phyloP scores from a whole-genome alignment of 2,113 vertebrate genomes.

The Microcebus griseorufus region DNA sequence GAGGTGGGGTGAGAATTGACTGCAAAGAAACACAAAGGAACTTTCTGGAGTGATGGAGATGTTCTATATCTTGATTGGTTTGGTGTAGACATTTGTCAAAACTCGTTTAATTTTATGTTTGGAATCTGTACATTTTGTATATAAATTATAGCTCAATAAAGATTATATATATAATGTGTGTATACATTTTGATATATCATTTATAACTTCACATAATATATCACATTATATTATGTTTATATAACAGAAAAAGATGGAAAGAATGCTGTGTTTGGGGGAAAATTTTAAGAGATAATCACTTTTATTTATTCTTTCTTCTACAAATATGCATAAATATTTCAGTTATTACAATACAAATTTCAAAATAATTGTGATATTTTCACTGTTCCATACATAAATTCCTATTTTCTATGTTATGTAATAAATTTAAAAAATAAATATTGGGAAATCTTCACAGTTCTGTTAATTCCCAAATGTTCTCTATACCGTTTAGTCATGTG shows the following conservation, averaged over 20 bases:
- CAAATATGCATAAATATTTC: not conserved
- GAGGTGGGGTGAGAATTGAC: not conserved
- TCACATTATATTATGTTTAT: not conserved
- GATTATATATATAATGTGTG: not conserved
- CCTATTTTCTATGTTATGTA: not conserved
- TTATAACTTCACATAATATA: not conserved
- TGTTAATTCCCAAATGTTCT: not conserved
- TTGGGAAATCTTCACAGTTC: not conserved
- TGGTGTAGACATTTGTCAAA: not conserved
- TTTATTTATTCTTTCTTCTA: not conserved
- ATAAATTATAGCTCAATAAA: not conserved
- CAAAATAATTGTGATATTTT: not conserved
- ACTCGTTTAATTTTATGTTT: not conserved
- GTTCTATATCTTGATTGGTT: not conserved
- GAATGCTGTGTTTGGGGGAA: not conserved
- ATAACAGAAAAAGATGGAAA: not conserved
- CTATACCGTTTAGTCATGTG: not conserved
- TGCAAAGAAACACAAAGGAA: not conserved
- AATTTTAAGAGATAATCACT: not conserved
- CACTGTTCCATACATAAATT: not conserved
- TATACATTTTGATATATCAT: not conserved
- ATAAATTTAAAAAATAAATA: not conserved
- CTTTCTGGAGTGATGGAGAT: not conserved
- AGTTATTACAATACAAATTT: not conserved
- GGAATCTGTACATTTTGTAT: not conserved